Conservation (phyloP, 2,113 vertebrate species). For the Leiothrix lutea region DNA sequence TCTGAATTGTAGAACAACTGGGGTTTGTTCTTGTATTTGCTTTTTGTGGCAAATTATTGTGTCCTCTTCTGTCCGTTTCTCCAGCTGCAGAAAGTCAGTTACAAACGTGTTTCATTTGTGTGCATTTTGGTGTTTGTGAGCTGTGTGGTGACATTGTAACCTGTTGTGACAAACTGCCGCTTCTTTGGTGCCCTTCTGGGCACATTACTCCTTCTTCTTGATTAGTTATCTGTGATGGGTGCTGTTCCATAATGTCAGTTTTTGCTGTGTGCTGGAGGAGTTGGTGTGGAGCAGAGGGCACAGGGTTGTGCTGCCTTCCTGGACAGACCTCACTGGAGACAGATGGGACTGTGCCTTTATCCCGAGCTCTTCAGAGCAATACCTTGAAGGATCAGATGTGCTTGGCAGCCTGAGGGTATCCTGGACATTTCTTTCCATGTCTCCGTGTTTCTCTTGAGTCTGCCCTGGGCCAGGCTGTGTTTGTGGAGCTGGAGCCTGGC, state of each 20-base stretch:
- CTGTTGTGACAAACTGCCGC: background rate
- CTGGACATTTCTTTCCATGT: slow-evolving; percentile 50
- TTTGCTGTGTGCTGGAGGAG: background rate
- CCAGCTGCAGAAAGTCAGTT: background rate
- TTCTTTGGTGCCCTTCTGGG: background rate
- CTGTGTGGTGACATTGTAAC: accelerated
- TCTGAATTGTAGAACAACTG: background rate
- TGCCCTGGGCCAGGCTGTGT: slow-evolving; percentile 70
- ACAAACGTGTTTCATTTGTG: accelerated
- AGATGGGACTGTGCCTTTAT: background rate
- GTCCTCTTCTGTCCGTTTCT: background rate
- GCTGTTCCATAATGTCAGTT: background rate
- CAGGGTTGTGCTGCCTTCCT: background rate
- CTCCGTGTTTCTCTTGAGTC: slow-evolving; percentile 2
- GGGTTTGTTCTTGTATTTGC: background rate
- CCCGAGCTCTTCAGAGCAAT: background rate
- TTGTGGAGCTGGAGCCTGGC: slow-evolving; percentile 88
- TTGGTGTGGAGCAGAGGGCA: background rate
- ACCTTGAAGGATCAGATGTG: slow-evolving; percentile 50
- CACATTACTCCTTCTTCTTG: background rate
- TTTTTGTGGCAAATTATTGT: background rate
- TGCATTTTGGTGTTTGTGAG: background rate
- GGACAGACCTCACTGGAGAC: background rate
- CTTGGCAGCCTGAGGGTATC: slow-evolving; percentile 17
- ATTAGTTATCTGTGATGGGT: background rate